Evolutionary conservation across 2,888 invertebrate genomes (phyloP), one percentile per base, ranked within the genome.

Genomic region (Atethmia centrago): DNA sequence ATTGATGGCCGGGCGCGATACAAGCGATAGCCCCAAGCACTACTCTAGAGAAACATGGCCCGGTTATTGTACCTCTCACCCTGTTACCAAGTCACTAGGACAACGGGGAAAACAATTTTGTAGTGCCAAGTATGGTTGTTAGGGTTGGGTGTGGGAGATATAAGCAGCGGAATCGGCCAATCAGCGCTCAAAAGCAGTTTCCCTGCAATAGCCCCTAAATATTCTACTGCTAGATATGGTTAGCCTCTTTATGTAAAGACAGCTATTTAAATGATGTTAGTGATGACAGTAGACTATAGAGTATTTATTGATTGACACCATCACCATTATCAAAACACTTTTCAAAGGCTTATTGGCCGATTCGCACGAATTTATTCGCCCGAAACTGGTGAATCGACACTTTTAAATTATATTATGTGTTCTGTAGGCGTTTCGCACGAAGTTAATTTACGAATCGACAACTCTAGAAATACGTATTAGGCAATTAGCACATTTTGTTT

Each of bases 1-100:
- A 90, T 88, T 91, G 94, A 94, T 94, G 90, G 90, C 86, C 85
- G 77, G 72, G 53, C 82, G 75, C 87, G 92, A 93, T 93, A 93
- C 86, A 77, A 82, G 79, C 85, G 84, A 86, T 88, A 87, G 86
- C 88, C 85, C 82, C 88, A 79, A 80, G 89, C 85, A 3, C 10
- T 55, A 63, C 67, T 76, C 72, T 55, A 73, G 67, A 74, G 65
- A 62, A 78, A 59, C 77, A 77, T 73, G 25, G 64, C 61, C 47
- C 68, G 75, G 42, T 80, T 77, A 77, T 77, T 51, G 49, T 72
- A 36, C 55, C 58, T 71, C 72, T 74, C 64, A 80, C 83, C 87
- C 82, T 77, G 71, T 73, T 74, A 66, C 59, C 36, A 53, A 70
- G 65, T 73, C 75, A 78, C 71, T 80, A 21, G 74, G 70, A 73